Evolutionary conservation across 53 echinoderm and acorn worm species (phyloP).

Genomic region (Hippasteria phrygiana): DNA sequence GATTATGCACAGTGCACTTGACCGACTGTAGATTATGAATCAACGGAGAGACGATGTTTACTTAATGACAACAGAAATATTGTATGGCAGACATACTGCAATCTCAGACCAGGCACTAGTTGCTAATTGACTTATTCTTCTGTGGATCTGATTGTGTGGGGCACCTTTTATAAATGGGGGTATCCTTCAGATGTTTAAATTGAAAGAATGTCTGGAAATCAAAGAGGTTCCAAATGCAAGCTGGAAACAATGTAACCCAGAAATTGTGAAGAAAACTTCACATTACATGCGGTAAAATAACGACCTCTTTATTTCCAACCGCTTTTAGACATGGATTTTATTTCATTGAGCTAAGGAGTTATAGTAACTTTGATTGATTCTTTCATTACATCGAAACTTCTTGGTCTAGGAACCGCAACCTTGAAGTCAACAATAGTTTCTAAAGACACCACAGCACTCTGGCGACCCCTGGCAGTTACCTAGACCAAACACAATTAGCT

Average conservation of each 20-base stretch:
- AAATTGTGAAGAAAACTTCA: no score
- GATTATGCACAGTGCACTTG: constrained; percentile 43
- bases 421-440: constrained; percentile 16
- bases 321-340: background rate
- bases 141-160: no score
- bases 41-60: constrained; percentile 18
- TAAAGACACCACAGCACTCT: background rate
- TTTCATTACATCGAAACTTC: constrained; percentile 15
- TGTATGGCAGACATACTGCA: background rate
- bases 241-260: no score
- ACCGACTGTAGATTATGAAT: constrained; percentile 14
- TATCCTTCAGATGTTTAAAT: no score
- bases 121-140: background rate
- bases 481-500: constrained; percentile 58
- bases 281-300: no score
- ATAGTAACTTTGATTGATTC: constrained; percentile 30
- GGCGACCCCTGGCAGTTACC: constrained; percentile 20
- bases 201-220: no score
- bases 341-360: background rate
- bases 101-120: background rate
- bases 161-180: no score
- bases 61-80: constrained; percentile 35
- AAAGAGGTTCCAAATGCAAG: no score
- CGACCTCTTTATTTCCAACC: no score
- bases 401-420: constrained; percentile 1